Evolutionary conservation across 2,888 invertebrate species (phyloP).

Genomic region (Adineta ricciae): DNA sequence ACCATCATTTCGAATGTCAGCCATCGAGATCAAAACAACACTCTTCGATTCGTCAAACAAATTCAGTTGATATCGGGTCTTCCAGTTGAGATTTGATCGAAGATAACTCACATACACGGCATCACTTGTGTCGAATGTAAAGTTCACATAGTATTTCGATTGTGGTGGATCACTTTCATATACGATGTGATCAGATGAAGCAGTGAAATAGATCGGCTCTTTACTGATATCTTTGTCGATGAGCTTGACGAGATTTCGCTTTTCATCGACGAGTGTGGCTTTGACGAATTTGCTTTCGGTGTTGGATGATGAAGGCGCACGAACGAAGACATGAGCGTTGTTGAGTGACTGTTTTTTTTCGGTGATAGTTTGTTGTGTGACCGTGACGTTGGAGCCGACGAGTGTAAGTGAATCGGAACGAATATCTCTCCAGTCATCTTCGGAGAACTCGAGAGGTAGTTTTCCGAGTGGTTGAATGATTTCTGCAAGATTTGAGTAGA

Average conservation of each 20-base stretch:
- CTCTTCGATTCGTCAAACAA: neutral
- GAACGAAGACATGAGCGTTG: neutral
- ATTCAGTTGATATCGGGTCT: neutral
- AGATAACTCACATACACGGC: neutral
- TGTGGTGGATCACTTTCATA: neutral
- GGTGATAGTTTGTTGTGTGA: neutral
- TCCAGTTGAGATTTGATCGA: conserved; percentile 1
- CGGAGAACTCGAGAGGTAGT: neutral
- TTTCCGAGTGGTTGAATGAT: neutral
- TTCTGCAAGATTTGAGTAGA: neutral
- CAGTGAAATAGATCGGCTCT: neutral
- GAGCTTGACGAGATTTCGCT: neutral
- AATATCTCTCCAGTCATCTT: neutral
- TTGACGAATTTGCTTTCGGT: neutral
- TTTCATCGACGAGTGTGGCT: neutral
- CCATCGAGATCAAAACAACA: neutral
- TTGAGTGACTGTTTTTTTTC: neutral
- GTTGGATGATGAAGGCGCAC: neutral
- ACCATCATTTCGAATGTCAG: conserved; percentile 5
- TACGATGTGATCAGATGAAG: neutral
- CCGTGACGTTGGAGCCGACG: neutral
- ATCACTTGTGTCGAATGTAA: neutral
- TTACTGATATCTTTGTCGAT: neutral
- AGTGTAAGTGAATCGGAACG: neutral
- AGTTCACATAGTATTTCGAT: neutral